A percentile compares a stretch with the other conserved stretches of the same genome.
Evolutionary conservation across 1,140 invertebrate species (phyloP).

Genomic region (Gyrodactylus bullatarudis): DNA sequence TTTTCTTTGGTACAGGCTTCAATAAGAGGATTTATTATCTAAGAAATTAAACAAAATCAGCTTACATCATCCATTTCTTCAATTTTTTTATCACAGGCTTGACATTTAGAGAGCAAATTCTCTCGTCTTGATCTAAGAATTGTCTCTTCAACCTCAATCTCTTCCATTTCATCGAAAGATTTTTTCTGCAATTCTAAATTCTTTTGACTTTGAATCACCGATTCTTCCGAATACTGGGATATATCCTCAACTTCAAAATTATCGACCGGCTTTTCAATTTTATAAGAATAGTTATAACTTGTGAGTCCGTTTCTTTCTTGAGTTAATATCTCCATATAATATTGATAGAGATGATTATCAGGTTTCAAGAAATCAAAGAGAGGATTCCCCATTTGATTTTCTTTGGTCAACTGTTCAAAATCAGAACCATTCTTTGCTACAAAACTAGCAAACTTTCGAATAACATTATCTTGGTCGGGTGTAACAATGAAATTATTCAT

Average conservation of each 20-base stretch:
- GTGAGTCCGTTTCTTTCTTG: background rate
- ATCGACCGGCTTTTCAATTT: too few relatives aligned
- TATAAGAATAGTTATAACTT: too few relatives aligned
- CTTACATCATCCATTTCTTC: background rate
- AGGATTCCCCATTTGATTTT: constrained; percentile 78
- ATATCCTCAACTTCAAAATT: background rate
- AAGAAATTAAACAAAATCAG: too few relatives aligned
- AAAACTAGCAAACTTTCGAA: constrained; percentile 87
- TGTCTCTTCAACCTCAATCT: background rate
- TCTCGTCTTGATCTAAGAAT: background rate
- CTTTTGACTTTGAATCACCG: background rate
- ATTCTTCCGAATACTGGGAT: background rate
- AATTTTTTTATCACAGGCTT: background rate
- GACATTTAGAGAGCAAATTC: background rate
- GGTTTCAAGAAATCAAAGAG: constrained; percentile 81
- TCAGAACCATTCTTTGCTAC: constrained; percentile 88
- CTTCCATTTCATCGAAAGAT: background rate
- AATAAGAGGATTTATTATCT: background rate
- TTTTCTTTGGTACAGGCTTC: background rate
- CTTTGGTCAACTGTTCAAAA: constrained; percentile 87
- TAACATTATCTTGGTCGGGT: constrained; percentile 57
- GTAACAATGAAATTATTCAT: background rate
- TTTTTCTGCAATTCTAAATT: background rate
- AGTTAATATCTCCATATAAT: constrained; percentile 13
- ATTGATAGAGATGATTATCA: constrained; percentile 75